Conservation (phyloP, 2,797 vertebrate species). For the Micrastur ruficollis region DNA sequence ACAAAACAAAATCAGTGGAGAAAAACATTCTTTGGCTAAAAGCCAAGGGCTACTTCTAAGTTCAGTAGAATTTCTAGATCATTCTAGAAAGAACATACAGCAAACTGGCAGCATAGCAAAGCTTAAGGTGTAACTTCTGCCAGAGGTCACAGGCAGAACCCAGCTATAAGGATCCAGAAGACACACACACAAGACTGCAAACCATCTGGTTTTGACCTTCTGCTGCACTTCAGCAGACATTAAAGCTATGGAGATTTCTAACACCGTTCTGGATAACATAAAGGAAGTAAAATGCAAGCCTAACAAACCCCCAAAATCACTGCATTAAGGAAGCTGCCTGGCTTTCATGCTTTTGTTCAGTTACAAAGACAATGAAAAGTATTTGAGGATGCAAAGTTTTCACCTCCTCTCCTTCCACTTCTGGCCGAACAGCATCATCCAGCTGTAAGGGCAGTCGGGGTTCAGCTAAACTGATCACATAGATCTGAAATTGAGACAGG, state of each 20-base stretch:
- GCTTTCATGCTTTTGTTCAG: background rate
- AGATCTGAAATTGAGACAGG: conserved; percentile 85
- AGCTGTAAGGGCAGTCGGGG: conserved; percentile 92
- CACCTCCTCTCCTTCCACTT: conserved; percentile 95
- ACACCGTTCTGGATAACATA: background rate
- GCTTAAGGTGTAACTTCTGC: background rate
- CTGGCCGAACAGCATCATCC: conserved; percentile 94
- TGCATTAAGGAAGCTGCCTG: background rate
- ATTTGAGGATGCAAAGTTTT: conserved; percentile 34
- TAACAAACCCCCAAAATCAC: background rate
- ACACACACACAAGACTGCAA: background rate
- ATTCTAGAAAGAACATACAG: background rate
- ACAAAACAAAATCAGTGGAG: background rate
- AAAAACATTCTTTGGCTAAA: background rate
- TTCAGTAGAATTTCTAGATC: background rate
- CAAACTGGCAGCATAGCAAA: background rate
- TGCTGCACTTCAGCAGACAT: background rate
- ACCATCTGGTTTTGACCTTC: background rate
- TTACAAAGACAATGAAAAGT: background rate
- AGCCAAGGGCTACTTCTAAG: background rate
- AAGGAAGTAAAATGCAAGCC: background rate
- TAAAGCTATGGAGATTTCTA: background rate
- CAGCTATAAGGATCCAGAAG: background rate
- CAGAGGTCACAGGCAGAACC: background rate
- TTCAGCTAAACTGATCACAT: conserved; percentile 94